Conservation (phyloP, 1,140 invertebrate genomes). For the Trachymyrmex cornetzi region DNA sequence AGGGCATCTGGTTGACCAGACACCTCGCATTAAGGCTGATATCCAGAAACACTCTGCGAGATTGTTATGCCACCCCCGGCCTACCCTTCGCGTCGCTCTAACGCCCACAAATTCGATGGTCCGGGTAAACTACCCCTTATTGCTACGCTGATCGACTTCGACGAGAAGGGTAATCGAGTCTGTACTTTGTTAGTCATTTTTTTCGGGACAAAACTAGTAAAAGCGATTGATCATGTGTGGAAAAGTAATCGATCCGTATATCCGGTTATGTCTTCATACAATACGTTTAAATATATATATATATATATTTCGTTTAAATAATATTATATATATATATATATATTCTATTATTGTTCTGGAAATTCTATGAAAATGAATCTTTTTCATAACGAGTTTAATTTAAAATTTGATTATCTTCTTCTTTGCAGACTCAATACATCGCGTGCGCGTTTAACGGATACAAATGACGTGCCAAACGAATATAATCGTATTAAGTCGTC, state of each 20-base stretch:
- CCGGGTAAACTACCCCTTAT: conserved; percentile 74
- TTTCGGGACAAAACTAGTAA: not conserved
- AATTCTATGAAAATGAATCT: conserved; percentile 17
- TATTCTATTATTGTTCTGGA: not conserved
- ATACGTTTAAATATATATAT: not conserved
- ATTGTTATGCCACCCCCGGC: conserved; percentile 81
- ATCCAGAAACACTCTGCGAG: conserved; percentile 83
- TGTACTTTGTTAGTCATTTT: conserved; percentile 70
- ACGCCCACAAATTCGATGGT: conserved; percentile 67
- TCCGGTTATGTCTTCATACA: not conserved
- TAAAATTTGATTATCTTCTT: conserved; percentile 29
- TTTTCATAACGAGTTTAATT: conserved; percentile 16
- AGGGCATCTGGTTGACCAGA: conserved; percentile 83
- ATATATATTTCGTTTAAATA: not conserved
- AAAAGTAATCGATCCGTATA: not conserved
- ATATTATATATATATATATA: not conserved
- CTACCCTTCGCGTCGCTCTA: conserved; percentile 59
- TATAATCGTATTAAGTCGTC: conserved; percentile 74
- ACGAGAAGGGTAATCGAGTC: conserved; percentile 71
- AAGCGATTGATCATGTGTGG: conserved; percentile 16
- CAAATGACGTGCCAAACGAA: conserved; percentile 75
- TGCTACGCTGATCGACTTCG: conserved; percentile 71
- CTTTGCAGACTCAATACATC: not conserved
- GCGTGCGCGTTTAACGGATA: conserved; percentile 72
- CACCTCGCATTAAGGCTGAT: conserved; percentile 80